These are phyloP conservation scores for Nycticebus coucang DNA, from an alignment of 2,113 vertebrate species.

Conservation along the genomic window DNA sequence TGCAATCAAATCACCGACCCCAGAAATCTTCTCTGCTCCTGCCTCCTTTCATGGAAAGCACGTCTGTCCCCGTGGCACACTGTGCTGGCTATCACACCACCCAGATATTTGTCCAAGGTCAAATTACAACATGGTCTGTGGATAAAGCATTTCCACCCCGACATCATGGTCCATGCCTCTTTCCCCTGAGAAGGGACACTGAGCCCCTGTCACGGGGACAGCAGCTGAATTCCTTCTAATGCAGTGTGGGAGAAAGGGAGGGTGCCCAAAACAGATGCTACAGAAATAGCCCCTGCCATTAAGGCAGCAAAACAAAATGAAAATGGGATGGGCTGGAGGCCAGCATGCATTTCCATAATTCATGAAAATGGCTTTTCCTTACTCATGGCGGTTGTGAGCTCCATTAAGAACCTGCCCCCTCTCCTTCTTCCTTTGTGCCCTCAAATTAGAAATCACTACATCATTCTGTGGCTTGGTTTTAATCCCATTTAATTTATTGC, in stretches of 20 bases:
- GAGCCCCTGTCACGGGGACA: not conserved
- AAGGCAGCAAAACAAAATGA: slow-evolving; percentile 69
- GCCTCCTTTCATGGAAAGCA: fast-evolving
- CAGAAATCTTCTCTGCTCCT: not conserved
- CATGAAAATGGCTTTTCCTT: slow-evolving; percentile 73
- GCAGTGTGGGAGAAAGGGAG: slow-evolving; percentile 3
- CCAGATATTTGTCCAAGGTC: not conserved
- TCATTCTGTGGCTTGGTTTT: slow-evolving; percentile 39
- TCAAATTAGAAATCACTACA: slow-evolving; percentile 60
- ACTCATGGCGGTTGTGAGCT: slow-evolving; percentile 35
- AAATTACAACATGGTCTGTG: fast-evolving
- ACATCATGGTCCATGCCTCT: fast-evolving
- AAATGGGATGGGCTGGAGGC: slow-evolving; percentile 65
- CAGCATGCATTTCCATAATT: slow-evolving; percentile 73
- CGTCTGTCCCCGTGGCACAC: fast-evolving
- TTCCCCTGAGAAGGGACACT: not conserved
- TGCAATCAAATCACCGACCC: fast-evolving
- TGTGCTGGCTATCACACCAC: fast-evolving
- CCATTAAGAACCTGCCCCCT: slow-evolving; percentile 47
- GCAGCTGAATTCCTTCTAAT: slow-evolving; percentile 61
- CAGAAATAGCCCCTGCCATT: slow-evolving; percentile 68
- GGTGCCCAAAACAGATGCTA: slow-evolving; percentile 70
- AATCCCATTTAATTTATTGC: slow-evolving; percentile 61
- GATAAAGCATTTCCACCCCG: not conserved
- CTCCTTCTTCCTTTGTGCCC: slow-evolving; percentile 23